These are phyloP conservation scores for Drosophila paranaensis DNA, from an alignment of 2,888 invertebrate genomes.

Conservation along the genomic window DNA sequence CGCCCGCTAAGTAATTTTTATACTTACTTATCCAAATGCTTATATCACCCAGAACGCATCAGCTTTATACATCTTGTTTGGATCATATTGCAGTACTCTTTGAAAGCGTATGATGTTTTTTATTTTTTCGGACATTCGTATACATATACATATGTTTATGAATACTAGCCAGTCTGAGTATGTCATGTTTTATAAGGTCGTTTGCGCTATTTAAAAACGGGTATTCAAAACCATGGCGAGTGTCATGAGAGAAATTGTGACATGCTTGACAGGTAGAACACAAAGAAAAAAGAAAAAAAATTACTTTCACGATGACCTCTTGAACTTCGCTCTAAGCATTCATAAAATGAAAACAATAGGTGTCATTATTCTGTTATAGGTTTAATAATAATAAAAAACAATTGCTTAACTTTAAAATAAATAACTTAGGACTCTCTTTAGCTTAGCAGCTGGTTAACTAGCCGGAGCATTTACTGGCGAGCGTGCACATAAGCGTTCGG, in stretches of 20 bases:
- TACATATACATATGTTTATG: not conserved
- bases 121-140: not conserved
- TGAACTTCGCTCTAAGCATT: not conserved
- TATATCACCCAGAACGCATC: not conserved
- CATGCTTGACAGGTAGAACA: conserved; percentile 36
- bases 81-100: not conserved
- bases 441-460: conserved; percentile 26
- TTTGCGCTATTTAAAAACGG: conserved; percentile 43
- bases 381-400: conserved; percentile 28
- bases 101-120: conserved; percentile 1
- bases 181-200: conserved; percentile 48
- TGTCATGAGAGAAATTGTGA: conserved; percentile 59
- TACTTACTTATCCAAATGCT: not conserved
- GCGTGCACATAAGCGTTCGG: conserved; percentile 84
- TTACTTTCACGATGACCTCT: conserved; percentile 52
- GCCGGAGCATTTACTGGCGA: conserved; percentile 82
- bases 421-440: conserved; percentile 56
- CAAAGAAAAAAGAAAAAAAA: conserved; percentile 1
- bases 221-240: conserved; percentile 23
- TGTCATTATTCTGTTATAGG: conserved; percentile 2
- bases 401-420: conserved; percentile 62
- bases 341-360: conserved; percentile 18
- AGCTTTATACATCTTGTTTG: not conserved
- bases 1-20: not conserved
- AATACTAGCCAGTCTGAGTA: conserved; percentile 10